These are phyloP conservation scores for Raja brachyura DNA, from an alignment of 2,113 vertebrate genomes.

Conservation along the genomic window DNA sequence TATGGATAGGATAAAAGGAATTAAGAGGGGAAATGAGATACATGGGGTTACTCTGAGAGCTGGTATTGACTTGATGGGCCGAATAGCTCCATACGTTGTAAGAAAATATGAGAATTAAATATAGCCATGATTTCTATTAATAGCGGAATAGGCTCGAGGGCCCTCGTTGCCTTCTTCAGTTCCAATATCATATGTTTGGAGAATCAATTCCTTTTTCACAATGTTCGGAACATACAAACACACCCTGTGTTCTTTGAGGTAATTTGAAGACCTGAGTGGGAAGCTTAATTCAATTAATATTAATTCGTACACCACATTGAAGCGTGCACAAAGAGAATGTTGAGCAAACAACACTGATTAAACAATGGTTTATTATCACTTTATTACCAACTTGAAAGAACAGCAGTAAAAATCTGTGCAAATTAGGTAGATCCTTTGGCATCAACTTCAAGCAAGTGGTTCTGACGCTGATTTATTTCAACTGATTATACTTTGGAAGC, in stretches of 20 bases:
- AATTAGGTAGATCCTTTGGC: background rate
- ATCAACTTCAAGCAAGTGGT: background rate
- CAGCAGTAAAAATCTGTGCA: background rate
- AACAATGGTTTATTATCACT: constrained; percentile 4
- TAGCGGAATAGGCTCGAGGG: too few species aligned
- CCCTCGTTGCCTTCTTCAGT: too few species aligned
- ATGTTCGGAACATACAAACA: background rate
- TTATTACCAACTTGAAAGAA: background rate
- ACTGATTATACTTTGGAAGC: background rate
- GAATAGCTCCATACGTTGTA: too few species aligned
- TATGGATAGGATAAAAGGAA: too few species aligned
- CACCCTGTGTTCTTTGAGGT: background rate
- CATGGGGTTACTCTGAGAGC: too few species aligned
- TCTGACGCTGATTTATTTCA: background rate
- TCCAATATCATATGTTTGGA: too few species aligned
- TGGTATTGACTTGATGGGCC: too few species aligned
- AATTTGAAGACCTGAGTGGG: background rate
- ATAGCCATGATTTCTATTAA: too few species aligned
- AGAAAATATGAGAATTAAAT: too few species aligned
- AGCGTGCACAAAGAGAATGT: background rate
- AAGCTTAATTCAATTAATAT: background rate
- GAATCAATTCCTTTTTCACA: too few species aligned
- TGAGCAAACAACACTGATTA: constrained; percentile 4
- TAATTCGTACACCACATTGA: background rate
- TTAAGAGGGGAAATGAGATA: too few species aligned